Conservation (phyloP, 2,888 invertebrate species). For the Pandemis heparana region DNA sequence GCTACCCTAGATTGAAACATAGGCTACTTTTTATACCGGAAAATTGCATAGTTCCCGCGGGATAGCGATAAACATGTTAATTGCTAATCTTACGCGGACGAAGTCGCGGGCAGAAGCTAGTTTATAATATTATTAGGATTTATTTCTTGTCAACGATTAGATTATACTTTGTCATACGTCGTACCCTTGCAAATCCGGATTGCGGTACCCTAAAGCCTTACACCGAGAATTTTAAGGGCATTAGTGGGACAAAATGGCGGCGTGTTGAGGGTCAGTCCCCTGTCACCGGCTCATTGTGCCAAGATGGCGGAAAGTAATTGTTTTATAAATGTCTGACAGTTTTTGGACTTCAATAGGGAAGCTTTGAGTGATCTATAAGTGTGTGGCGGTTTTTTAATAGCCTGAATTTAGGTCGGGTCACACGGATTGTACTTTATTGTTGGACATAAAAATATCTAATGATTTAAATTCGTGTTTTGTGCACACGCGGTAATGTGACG, state of each 20-base stretch:
- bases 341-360: slow-evolving; percentile 17
- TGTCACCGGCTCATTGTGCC: slow-evolving; percentile 44
- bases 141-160: too few relatives aligned
- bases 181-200: neutral
- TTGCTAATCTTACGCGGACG: too few relatives aligned
- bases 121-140: too few relatives aligned
- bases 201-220: slow-evolving; percentile 20
- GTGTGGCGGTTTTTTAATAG: slow-evolving; percentile 3
- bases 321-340: slow-evolving; percentile 32
- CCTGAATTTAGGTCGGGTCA: neutral
- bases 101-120: too few relatives aligned
- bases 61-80: too few relatives aligned
- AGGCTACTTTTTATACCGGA: too few relatives aligned
- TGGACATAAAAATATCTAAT: too few relatives aligned
- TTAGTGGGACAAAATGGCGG: slow-evolving; percentile 48
- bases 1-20: too few relatives aligned
- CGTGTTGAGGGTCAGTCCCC: slow-evolving; percentile 45
- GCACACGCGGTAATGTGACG: too few relatives aligned
- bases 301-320: slow-evolving; percentile 38
- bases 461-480: too few relatives aligned
- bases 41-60: too few relatives aligned
- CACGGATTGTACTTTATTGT: neutral
- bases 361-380: neutral
- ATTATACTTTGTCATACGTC: too few relatives aligned
- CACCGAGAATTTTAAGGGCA: slow-evolving; percentile 24